Conservation (phyloP, 2,797 vertebrate genomes). For the Saxicola maurus region DNA sequence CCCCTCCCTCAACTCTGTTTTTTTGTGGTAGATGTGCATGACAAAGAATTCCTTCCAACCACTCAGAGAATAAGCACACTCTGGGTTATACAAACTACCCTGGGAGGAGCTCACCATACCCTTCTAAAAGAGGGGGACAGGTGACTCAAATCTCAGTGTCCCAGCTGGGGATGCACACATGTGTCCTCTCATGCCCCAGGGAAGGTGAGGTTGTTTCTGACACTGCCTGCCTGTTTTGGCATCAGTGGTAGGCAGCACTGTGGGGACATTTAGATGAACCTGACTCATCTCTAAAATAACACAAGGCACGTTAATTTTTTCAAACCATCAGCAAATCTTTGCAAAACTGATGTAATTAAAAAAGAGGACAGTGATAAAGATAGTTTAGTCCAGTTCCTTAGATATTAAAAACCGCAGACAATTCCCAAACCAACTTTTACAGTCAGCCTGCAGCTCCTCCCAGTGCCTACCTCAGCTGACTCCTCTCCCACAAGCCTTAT, state of each 20-base stretch:
- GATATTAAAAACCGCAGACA: background rate
- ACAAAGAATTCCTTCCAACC: background rate
- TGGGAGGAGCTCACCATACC: background rate
- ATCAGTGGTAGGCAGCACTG: background rate
- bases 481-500: background rate
- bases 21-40: background rate
- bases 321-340: background rate
- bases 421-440: background rate
- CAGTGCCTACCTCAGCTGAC: background rate
- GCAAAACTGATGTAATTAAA: background rate
- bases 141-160: background rate
- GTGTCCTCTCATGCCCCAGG: background rate
- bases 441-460: background rate
- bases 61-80: background rate
- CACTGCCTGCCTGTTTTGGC: background rate
- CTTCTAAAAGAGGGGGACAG: background rate
- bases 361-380: background rate
- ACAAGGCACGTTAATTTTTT: background rate
- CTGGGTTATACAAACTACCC: background rate
- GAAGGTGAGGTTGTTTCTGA: background rate
- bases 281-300: background rate
- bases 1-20: background rate
- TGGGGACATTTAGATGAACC: background rate
- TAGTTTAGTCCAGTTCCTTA: background rate
- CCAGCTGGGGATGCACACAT: background rate